phyloP scores from a whole-genome alignment of 2,113 vertebrate species.

The Alectura lathami region DNA sequence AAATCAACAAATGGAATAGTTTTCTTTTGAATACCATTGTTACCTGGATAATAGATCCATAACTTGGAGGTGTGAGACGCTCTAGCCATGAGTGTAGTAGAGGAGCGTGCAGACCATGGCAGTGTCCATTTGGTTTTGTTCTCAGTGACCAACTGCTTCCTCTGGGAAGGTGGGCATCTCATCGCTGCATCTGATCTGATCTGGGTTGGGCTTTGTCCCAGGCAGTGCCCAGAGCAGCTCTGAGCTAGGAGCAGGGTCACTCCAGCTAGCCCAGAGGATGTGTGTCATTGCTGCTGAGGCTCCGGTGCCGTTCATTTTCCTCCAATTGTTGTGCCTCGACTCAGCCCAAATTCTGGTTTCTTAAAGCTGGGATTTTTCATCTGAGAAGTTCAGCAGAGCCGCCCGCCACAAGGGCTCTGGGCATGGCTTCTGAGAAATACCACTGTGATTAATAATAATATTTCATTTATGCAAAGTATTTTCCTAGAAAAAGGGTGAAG shows the following conservation, averaged over 20 bases:
- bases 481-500: constrained; percentile 13
- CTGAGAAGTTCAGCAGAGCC: background rate
- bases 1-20: background rate
- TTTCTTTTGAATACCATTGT: background rate
- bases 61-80: background rate
- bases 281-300: background rate
- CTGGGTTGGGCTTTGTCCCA: background rate
- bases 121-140: background rate
- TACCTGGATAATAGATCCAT: background rate
- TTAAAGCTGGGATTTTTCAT: background rate
- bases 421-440: constrained; percentile 15
- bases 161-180: background rate
- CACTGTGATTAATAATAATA: background rate
- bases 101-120: background rate
- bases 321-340: constrained; percentile 39
- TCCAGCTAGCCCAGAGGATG: background rate
- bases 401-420: background rate
- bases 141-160: background rate
- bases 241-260: background rate
- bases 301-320: background rate
- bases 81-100: background rate
- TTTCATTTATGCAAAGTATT: background rate
- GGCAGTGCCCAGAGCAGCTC: fast-evolving
- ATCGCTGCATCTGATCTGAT: too few species aligned
- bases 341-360: background rate